Percentiles rank a stretch among this genome's conserved stretches.
phyloP scores from a whole-genome alignment of 2,797 vertebrate species.

The Hipposideros larvatus region DNA sequence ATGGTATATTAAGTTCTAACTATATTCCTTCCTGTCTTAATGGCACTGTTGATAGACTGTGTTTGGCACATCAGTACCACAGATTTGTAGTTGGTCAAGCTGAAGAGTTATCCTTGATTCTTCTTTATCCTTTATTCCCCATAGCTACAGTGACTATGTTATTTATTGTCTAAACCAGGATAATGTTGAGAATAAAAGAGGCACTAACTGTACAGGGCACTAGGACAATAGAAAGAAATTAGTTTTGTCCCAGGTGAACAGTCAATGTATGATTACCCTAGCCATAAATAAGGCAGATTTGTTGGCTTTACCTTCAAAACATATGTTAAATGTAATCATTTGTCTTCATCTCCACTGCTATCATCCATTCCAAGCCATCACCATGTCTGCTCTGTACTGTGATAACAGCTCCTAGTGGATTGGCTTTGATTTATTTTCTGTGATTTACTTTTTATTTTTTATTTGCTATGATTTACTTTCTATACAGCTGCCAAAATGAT shows the following conservation, averaged over 20 bases:
- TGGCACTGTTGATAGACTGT: background rate
- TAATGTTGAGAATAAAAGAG: constrained; percentile 31
- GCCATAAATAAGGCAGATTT: background rate
- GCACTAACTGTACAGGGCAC: background rate
- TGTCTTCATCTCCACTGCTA: background rate
- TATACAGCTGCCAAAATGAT: background rate
- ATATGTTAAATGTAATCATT: background rate
- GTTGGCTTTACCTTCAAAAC: constrained; percentile 18
- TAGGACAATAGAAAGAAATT: background rate
- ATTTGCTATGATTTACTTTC: constrained; percentile 6
- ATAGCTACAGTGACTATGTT: background rate
- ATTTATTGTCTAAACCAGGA: background rate
- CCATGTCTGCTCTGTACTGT: background rate
- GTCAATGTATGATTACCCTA: background rate
- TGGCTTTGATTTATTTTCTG: background rate
- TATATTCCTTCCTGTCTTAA: background rate
- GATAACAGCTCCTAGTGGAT: background rate
- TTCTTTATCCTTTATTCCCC: background rate
- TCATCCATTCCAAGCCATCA: background rate
- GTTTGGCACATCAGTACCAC: background rate
- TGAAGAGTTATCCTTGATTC: background rate
- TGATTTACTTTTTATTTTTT: no score
- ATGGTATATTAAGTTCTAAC: background rate
- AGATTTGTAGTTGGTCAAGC: background rate
- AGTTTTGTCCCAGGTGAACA: background rate